Percentiles rank a stretch among this genome's conserved stretches.
Conservation (phyloP, 2,888 invertebrate genomes). For the Sphaeridia pumilis region DNA sequence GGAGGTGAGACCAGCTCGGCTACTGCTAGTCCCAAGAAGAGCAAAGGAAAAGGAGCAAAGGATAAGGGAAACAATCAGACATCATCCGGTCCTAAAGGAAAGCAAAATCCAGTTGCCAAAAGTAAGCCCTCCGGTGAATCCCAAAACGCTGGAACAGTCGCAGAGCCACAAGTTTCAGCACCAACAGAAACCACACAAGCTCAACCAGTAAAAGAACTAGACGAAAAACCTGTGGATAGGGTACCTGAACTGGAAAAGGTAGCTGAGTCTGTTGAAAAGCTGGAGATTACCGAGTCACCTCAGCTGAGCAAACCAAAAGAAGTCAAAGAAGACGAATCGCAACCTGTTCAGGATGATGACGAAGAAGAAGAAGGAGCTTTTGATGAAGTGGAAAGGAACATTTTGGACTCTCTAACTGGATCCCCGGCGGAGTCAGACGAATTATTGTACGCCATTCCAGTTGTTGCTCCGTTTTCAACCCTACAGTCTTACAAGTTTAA, state of each 20-base stretch:
- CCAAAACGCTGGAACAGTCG: no score
- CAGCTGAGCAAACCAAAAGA: no score
- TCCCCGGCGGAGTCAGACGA: constrained; percentile 74
- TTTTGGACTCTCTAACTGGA: constrained; percentile 39
- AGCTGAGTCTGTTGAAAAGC: no score
- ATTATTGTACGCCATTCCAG: constrained; percentile 83
- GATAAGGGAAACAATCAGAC: background rate
- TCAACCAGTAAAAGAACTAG: background rate
- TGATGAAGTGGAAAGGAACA: constrained; percentile 38
- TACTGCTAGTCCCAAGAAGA: constrained; percentile 5
- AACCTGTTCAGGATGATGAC: constrained; percentile 34
- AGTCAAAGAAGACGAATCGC: no score
- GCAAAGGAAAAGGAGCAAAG: background rate
- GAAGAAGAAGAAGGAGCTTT: constrained; percentile 43
- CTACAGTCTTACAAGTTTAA: constrained; percentile 81
- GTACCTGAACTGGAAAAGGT: no score
- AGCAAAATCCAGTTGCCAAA: background rate
- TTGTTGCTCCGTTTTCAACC: constrained; percentile 88
- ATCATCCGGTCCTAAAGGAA: background rate
- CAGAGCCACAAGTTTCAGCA: background rate
- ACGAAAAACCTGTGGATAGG: background rate
- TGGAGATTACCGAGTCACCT: constrained; percentile 42
- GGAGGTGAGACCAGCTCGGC: background rate
- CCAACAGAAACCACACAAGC: background rate
- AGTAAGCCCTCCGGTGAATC: background rate